Percentiles rank a stretch among this genome's conserved stretches.
Conservation (phyloP, 1,140 invertebrate genomes). For the Octopus bimaculoides region DNA sequence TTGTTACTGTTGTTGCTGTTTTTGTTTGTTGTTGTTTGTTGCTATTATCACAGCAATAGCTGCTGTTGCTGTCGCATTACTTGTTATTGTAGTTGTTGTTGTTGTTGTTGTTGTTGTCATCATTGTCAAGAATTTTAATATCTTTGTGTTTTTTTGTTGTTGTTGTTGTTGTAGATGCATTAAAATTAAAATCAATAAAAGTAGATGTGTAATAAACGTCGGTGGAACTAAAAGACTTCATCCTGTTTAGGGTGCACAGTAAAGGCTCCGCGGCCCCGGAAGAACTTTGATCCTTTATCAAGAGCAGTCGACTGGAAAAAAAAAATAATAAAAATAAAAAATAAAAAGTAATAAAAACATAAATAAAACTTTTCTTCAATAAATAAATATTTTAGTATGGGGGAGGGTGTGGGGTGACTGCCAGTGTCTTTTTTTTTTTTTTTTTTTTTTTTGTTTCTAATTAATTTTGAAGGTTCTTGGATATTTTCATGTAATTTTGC, state of each 20-base stretch:
- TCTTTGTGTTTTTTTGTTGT: not conserved
- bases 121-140: not conserved
- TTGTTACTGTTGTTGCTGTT: no score
- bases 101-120: not conserved
- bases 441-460: no score
- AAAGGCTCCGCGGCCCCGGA: conserved; percentile 58
- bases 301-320: conserved; percentile 46
- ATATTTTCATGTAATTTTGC: no score
- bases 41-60: not conserved
- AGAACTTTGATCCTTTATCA: conserved; percentile 47
- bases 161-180: no score
- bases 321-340: conserved; percentile 20
- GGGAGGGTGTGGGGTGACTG: no score
- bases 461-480: no score
- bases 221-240: not conserved
- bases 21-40: no score
- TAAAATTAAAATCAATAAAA: no score
- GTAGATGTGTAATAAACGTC: not conserved
- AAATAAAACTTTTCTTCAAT: no score
- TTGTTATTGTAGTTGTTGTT: not conserved
- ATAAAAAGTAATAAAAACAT: not conserved
- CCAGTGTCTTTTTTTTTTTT: no score
- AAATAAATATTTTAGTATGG: no score
- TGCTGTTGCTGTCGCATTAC: not conserved
- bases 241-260: conserved; percentile 46